Evolutionary conservation across 2,888 invertebrate genomes (phyloP), one percentile per base, ranked within the genome.

Genomic region (Chrysolina haemoptera): DNA sequence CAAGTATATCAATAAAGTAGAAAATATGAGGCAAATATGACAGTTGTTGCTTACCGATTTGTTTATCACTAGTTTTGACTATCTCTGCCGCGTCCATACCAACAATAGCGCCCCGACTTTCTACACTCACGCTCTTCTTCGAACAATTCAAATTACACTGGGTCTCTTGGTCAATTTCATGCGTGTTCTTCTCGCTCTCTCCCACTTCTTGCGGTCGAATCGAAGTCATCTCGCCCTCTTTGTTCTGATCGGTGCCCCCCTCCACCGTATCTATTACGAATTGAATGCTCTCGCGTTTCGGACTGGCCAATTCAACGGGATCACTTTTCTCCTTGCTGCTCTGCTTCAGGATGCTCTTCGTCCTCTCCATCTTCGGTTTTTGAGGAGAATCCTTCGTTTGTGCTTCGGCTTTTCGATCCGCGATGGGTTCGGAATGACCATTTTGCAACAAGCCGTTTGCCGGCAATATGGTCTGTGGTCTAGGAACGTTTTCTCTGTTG

Each of bases 261-360:
- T 62, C 48, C 1, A 53, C 16, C 14, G 50, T n/a, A 9, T 82
- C 79, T 50, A 76, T 71, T 10, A 84, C 86, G 76, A 88, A 87
- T 22, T 83, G 84, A 22, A 88, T 87, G 62, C 86, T 84, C 70
- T 88, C 88, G 22, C 83, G 80, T 76, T 86, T 87, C 0, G 87
- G 87, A 79, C 87, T 87, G 3, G 81, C 82, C 62, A 82, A 69
- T 53, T 80, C 78, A 10, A 76, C 78, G n/a, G 77, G 77, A 16
- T 85, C 86, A 55, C 72, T 81, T 55, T 84, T 82, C 75, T 86
- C 88, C 79, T 86, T 88, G 77, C 87, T 86, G 76, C 84, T 84
- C 77, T 87, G 87, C 70, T 87, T 88, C 71, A 88, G 74, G 66
- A 88, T 88, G 75, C 87, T 87, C 76, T 87, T 87, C 9, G 87